Evolutionary conservation across 2,888 invertebrate species (phyloP).

Genomic region (Meganola albula): DNA sequence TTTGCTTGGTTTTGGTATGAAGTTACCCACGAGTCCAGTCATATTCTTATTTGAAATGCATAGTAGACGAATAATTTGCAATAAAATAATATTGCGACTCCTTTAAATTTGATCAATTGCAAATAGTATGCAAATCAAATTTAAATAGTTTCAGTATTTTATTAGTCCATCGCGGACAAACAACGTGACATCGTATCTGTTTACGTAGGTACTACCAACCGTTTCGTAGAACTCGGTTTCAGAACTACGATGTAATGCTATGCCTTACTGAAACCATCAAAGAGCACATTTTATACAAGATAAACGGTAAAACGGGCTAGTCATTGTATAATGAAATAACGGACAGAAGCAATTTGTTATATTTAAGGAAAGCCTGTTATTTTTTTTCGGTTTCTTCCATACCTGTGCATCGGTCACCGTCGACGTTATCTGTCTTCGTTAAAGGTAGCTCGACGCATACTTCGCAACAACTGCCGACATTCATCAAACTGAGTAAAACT

Average conservation of each 20-base stretch:
- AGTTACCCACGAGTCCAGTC: too few relatives aligned
- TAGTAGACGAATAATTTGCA: too few relatives aligned
- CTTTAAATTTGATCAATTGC: too few relatives aligned
- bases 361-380: background rate
- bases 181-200: background rate
- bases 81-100: too few relatives aligned
- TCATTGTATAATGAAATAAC: too few relatives aligned
- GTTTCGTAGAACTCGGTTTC: background rate
- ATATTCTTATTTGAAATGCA: too few relatives aligned
- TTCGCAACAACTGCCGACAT: constrained; percentile 44
- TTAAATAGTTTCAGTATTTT: too few relatives aligned
- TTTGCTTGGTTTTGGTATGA: too few relatives aligned
- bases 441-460: constrained; percentile 35
- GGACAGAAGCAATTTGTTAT: too few relatives aligned
- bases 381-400: constrained; percentile 10
- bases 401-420: constrained; percentile 50
- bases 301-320: background rate
- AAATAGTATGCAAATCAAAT: too few relatives aligned
- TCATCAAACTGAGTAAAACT: constrained; percentile 47
- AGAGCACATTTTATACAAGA: background rate
- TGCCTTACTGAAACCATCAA: background rate
- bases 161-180: too few relatives aligned
- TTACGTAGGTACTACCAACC: background rate
- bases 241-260: background rate
- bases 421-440: constrained; percentile 58